These are phyloP conservation scores for Sceloporus tristichus DNA, from an alignment of 2,113 vertebrate species.

Conservation along the genomic window DNA sequence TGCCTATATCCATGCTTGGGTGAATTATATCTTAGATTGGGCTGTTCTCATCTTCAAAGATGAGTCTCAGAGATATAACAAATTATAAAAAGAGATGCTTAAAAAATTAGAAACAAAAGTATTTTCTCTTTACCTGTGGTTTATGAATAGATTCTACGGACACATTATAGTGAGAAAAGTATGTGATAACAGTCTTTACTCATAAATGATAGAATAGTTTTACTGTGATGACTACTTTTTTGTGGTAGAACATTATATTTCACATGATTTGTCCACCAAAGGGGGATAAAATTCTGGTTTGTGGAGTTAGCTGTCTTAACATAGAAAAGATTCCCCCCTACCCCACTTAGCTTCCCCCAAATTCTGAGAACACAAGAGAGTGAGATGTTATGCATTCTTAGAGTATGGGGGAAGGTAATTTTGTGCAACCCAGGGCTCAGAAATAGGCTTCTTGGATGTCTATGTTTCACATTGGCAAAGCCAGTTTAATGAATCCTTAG, in stretches of 20 bases:
- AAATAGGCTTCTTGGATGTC: neutral
- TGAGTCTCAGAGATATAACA: neutral
- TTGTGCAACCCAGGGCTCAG: neutral
- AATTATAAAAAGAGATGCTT: constrained; percentile 1
- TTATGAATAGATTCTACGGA: constrained; percentile 46
- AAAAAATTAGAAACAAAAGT: neutral
- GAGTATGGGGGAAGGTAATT: constrained; percentile 13
- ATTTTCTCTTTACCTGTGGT: neutral
- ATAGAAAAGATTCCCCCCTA: neutral
- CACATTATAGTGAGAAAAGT: constrained; percentile 12
- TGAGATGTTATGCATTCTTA: constrained; percentile 1
- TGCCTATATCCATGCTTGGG: neutral
- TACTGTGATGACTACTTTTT: constrained; percentile 33
- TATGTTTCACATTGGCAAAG: too few species aligned
- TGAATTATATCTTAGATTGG: neutral
- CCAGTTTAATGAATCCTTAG: too few species aligned
- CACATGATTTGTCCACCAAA: constrained; percentile 32
- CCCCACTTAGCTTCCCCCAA: neutral
- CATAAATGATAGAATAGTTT: constrained; percentile 35
- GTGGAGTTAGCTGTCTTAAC: constrained; percentile 9
- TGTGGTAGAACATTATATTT: constrained; percentile 21
- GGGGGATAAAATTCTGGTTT: constrained; percentile 16
- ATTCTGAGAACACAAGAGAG: too few species aligned
- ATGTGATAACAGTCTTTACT: constrained; percentile 17
- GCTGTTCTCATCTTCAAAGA: neutral